Conservation (phyloP, 2,797 vertebrate genomes). For the Enteromius unitaeniatus region DNA sequence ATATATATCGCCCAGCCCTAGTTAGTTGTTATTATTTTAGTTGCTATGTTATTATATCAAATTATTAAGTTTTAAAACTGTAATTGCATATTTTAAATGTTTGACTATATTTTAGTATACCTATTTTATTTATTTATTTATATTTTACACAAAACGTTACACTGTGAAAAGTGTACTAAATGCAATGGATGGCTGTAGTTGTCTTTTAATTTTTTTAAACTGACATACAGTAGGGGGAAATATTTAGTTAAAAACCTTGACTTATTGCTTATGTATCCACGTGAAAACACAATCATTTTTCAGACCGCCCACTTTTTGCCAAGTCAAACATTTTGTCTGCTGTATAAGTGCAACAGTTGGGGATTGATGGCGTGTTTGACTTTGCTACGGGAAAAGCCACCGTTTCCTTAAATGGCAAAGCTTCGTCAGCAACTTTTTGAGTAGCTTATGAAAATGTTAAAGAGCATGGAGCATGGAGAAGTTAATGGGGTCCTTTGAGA, state of each 20-base stretch:
- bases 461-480: slow-evolving; percentile 1
- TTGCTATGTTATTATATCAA: no score
- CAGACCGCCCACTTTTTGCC: slow-evolving; percentile 33
- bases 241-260: not conserved
- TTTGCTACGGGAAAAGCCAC: slow-evolving; percentile 9
- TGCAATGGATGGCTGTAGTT: no score
- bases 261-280: not conserved
- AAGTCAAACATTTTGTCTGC: slow-evolving; percentile 49
- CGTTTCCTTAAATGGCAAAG: slow-evolving; percentile 40
- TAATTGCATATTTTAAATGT: not conserved
- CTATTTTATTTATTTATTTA: not conserved
- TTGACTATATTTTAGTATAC: not conserved
- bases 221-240: no score
- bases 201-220: not conserved
- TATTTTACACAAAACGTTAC: not conserved
- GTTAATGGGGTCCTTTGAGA: slow-evolving; percentile 33
- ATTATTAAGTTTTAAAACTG: not conserved
- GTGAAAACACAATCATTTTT: slow-evolving; percentile 32
- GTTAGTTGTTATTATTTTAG: not conserved
- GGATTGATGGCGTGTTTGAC: slow-evolving; percentile 42
- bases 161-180: not conserved
- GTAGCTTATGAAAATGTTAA: slow-evolving; percentile 41
- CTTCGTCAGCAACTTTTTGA: slow-evolving; percentile 49
- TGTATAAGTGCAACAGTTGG: slow-evolving; percentile 32
- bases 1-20: no score